Evolutionary conservation across 2,113 vertebrate species (phyloP).

Genomic region (Daboia siamensis): DNA sequence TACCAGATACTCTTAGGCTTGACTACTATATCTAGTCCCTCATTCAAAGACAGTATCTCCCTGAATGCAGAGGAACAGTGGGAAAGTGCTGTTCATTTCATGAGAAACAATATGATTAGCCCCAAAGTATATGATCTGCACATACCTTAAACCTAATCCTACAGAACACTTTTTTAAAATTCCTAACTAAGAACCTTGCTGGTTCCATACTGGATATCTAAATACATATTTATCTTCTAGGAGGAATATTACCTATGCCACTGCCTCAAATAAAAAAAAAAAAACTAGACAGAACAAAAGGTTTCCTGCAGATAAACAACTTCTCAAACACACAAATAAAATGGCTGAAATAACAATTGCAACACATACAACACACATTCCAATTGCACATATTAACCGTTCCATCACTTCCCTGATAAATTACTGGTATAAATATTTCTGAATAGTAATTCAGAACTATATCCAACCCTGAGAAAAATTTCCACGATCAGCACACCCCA

Average conservation of each 20-base stretch:
- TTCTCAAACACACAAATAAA: background rate
- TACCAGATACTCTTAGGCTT: too few species aligned
- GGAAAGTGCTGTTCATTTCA: background rate
- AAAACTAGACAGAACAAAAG: background rate
- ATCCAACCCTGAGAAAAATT: conserved; percentile 31
- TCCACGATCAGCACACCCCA: background rate
- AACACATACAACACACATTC: background rate
- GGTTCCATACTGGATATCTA: background rate
- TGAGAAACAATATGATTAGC: background rate
- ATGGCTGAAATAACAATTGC: background rate
- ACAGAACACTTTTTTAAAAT: background rate
- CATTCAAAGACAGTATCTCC: background rate
- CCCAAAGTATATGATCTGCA: background rate
- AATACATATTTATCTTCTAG: background rate
- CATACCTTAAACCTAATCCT: background rate
- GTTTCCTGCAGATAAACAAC: background rate
- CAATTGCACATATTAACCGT: conserved; percentile 26
- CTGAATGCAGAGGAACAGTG: background rate
- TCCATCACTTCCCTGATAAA: conserved; percentile 10
- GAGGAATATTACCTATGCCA: background rate
- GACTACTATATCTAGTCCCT: background rate
- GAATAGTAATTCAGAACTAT: conserved; percentile 9
- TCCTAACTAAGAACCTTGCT: background rate
- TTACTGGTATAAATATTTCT: conserved; percentile 10
- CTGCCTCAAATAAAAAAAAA: background rate